Percentiles rank a stretch among this genome's conserved stretches.
phyloP scores from a whole-genome alignment of 37 sponge, comb jelly and placozoan species.

The Spongilla lacustris region DNA sequence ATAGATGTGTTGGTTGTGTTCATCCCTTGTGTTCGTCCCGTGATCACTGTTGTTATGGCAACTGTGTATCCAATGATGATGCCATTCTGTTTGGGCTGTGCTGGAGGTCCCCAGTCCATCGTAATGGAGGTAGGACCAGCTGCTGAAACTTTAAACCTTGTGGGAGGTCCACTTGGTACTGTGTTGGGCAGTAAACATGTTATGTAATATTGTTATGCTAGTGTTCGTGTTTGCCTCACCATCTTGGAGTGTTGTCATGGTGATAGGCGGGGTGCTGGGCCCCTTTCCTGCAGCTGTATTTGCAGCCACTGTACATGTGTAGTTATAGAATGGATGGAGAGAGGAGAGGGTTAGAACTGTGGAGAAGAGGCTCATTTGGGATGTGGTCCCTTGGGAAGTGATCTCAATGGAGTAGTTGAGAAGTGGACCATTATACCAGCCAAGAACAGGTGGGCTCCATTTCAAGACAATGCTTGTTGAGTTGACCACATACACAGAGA shows the following conservation, averaged over 20 bases:
- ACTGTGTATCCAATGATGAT: conserved; percentile 27
- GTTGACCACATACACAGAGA: too few species aligned
- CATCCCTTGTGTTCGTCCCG: not conserved
- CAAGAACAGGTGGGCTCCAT: too few species aligned
- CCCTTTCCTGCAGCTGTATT: conserved; percentile 31
- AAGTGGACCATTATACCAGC: too few species aligned
- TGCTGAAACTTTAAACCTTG: conserved; percentile 5
- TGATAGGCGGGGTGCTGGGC: conserved; percentile 7
- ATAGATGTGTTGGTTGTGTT: conserved; percentile 11
- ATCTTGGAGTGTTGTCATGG: conserved; percentile 3
- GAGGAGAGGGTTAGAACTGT: not conserved
- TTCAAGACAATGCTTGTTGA: too few species aligned
- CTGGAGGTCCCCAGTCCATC: conserved; percentile 41
- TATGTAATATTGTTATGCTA: not conserved
- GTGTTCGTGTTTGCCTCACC: not conserved
- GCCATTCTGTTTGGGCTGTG: conserved; percentile 20
- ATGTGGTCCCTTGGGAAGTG: too few species aligned
- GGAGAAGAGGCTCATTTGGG: too few species aligned
- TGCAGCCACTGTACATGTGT: conserved; percentile 33
- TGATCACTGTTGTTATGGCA: not conserved
- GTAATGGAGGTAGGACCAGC: not conserved
- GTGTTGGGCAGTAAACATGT: not conserved
- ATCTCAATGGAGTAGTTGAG: too few species aligned
- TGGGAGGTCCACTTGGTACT: conserved; percentile 49
- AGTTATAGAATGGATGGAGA: conserved; percentile 40